Percentiles rank a stretch among this genome's conserved stretches.
Evolutionary conservation across 2,797 vertebrate species (phyloP).

Genomic region (Champsocephalus esox): DNA sequence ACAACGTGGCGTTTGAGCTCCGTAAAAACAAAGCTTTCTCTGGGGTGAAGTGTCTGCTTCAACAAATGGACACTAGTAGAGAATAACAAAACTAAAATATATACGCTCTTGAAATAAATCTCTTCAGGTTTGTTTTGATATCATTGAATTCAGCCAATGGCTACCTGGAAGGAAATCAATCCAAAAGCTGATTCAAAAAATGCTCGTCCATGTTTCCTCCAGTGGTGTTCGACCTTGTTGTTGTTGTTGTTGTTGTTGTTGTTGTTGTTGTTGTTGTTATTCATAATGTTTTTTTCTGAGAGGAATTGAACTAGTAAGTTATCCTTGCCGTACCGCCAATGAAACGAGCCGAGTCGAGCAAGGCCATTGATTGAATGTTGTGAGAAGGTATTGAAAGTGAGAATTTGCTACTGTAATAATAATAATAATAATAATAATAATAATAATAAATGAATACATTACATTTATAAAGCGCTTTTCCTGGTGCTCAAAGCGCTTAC

Average conservation of each 20-base stretch:
- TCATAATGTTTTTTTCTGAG: neutral
- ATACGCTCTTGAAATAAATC: neutral
- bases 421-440: neutral
- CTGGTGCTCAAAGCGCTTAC: no score
- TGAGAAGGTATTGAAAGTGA: constrained; percentile 28
- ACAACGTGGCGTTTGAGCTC: no score
- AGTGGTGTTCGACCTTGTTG: neutral
- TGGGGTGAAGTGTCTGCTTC: no score
- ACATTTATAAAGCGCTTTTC: no score
- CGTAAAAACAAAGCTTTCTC: no score
- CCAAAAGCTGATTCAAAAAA: neutral
- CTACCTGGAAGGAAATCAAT: neutral
- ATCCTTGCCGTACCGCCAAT: constrained; percentile 26
- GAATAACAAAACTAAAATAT: no score
- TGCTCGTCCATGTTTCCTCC: no score
- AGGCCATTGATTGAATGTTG: constrained; percentile 23
- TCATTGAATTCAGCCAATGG: neutral
- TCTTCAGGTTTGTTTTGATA: neutral
- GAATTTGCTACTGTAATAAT: neutral
- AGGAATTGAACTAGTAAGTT: constrained; percentile 27
- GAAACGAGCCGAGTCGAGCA: neutral
- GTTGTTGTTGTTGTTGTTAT: neutral
- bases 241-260: neutral
- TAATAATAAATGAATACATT: no score
- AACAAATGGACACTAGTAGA: no score